Evolutionary conservation across 2,888 invertebrate species (phyloP), one percentile per base, ranked within the genome.

Genomic region (Apamea sordens): DNA sequence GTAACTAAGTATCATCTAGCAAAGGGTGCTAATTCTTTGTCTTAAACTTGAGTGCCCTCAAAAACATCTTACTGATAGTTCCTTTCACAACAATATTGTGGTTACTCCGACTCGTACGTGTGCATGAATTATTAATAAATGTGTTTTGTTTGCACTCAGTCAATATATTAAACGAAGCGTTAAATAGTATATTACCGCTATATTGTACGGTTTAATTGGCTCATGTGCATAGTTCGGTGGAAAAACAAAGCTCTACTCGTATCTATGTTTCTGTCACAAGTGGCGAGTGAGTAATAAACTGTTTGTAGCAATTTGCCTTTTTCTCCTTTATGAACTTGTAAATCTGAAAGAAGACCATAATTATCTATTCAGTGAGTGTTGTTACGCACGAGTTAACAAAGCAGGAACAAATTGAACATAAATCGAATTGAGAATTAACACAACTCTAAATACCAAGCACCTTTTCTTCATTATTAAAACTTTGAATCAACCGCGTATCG

Each of bases 101-200:
- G 68, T 70, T 71, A 78, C 81, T 70, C 74, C 47, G 47, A 73
- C 83, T 78, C 63, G 59, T 74, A 82, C 80, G 75, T 79, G 72
- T 81, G 47, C 84, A 90, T 89, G 88, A 86, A 89, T 88, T 86
- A 88, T 89, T 88, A 81, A 90, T 89, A 80, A 80, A 82, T 77
- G 63, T 83, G 77, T 83, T 86, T 76, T 87, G 85, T 86, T 87
- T 80, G 69, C 79, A 75, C 72, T 72, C 78, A 82, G 59, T 77
- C 80, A 75, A 83, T 86, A 83, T 85, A 88, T 56, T 83, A 85
- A 88, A 80, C 87, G 87, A 89, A 86, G 89, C 90, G 85, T 87
- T 76, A 88, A 90, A 88, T 86, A 82, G 80, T 85, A 82, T 72
- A 81, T 84, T 83, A 83, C 84, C 84, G 84, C 82, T 86, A 80